Percentiles rank a stretch among this genome's conserved stretches.
These are phyloP conservation scores for Allygus modestus DNA, from an alignment of 2,888 invertebrate species.

Conservation along the genomic window DNA sequence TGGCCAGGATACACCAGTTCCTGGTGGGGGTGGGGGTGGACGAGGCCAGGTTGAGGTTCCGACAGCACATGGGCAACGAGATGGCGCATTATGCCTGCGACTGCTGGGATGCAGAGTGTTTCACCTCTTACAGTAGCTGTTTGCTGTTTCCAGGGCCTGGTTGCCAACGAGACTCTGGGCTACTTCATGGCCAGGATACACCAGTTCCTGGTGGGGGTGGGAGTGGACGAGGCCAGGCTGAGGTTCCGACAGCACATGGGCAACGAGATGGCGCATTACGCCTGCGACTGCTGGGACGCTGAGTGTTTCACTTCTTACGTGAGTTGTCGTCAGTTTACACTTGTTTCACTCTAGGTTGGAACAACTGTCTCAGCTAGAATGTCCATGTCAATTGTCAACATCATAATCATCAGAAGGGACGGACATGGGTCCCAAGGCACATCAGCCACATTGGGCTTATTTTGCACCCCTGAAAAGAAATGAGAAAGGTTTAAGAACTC, in stretches of 20 bases:
- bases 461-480: too few relatives aligned
- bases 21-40: conserved; percentile 93
- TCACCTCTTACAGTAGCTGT: conserved; percentile 96
- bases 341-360: conserved; percentile 74
- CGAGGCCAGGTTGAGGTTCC: conserved; percentile 90
- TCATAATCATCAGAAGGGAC: too few relatives aligned
- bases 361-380: too few relatives aligned
- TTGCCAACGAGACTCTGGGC: conserved; percentile 97
- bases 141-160: conserved; percentile 81
- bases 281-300: conserved; percentile 99
- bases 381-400: too few relatives aligned
- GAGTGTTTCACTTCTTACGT: conserved; percentile 95
- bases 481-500: too few relatives aligned
- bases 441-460: too few relatives aligned
- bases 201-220: conserved; percentile 90
- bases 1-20: conserved; percentile 96
- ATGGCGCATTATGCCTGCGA: conserved; percentile 99
- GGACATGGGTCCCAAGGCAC: too few relatives aligned
- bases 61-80: conserved; percentile 99
- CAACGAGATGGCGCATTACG: conserved; percentile 99
- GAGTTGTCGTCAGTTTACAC: too few relatives aligned
- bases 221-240: conserved; percentile 90
- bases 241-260: conserved; percentile 99
- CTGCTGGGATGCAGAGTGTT: conserved; percentile 99
- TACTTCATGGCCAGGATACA: conserved; percentile 99